Base-by-base conservation (phyloP, 1,140 invertebrate species). In the Laupala kohalensis region DNA sequence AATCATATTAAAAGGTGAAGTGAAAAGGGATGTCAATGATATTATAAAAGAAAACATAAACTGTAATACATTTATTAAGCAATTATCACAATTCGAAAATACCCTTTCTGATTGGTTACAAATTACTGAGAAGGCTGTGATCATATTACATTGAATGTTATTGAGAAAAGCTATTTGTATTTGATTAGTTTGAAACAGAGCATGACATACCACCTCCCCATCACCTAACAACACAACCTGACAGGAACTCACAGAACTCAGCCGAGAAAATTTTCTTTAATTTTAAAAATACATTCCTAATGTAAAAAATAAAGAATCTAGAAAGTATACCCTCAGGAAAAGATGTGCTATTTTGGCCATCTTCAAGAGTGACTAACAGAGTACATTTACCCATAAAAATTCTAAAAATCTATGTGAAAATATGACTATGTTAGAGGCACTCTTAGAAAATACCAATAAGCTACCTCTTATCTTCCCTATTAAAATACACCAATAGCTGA, bases 61-160 rank as follows among this genome's bases (percentile, higher is more conserved):
- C 67, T 72, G 67, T 64, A 69, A 23, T 28, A 24, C 67, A 13
- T 72, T 72, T 72, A 69, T 72, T 72, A 72, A 72, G 68, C 71
- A 72, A 63, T 69, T 72, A 72, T 72, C 71, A 72, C 71, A 72
- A 68, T 69, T 72, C 25, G 53, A 68, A 69, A 64, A 69, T 28
- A 68, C 4, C 19, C 25, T 28, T 68, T 25, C 67, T 68, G 28
- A 29, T 29, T 68, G 27, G 67, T 68, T 68, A 68, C 29, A 29
- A 23, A 37, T 68, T 68, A 68, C 67, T 37, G 67, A 37, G 67
- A 29, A 68, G 28, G n/a, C 26, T 68, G 29, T 29, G 29, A 12
- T 25, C 24, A 68, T 68, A 29, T 29, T 27, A 68, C 26, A 68
- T 24, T 29, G 24, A 24, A 68, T 37, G 27, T n/a, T 65, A 68